Evolutionary conservation across 2,888 invertebrate genomes (phyloP), one percentile per base, ranked within the genome.

Genomic region (Phengaris alcon): DNA sequence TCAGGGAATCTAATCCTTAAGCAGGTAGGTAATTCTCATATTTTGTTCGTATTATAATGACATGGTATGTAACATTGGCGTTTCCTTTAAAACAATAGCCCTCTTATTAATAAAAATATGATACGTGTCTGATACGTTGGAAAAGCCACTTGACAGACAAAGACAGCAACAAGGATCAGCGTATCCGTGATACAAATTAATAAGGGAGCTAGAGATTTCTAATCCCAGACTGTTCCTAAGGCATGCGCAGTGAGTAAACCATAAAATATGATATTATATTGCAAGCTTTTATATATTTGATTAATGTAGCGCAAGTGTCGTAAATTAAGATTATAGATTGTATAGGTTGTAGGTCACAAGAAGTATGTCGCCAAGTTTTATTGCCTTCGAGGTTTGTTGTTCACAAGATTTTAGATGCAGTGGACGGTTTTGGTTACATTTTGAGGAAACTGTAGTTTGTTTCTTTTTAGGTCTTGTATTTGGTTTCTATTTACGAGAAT

Each of bases 261-360:
- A 64, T 64, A 12, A 64, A 64, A 64, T 44, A 44, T 44, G 12
- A 59, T 10, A 59, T 64, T 64, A 64, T 64, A 44, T 64, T 12
- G 35, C 64, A 64, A 5, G 13, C 35, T 64, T 44, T 64, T 13
- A 64, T 64, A 44, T 64, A 64, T 64, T 64, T 64, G 35, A 64
- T 64, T 64, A 44, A 44, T 64, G 35, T 64, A 64, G 64, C 64
- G 35, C 12, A 52, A 2, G 12, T 64, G 64, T 64, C 64, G 44
- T 64, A 64, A 64, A 64, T 44, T 64, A 64, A 44, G 64, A 64
- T 59, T 59, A 64, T 6, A 64, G 15, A 64, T 64, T 35, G 64
- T 35, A 64, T 64, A 22, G 22, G 22, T 22, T 22, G 64, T 64
- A 44, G 64, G 64, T 64, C 64, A 64, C 9, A 12, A 48, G 48